Conservation (phyloP, 2,888 invertebrate genomes). For the Tetragnatha montana region DNA sequence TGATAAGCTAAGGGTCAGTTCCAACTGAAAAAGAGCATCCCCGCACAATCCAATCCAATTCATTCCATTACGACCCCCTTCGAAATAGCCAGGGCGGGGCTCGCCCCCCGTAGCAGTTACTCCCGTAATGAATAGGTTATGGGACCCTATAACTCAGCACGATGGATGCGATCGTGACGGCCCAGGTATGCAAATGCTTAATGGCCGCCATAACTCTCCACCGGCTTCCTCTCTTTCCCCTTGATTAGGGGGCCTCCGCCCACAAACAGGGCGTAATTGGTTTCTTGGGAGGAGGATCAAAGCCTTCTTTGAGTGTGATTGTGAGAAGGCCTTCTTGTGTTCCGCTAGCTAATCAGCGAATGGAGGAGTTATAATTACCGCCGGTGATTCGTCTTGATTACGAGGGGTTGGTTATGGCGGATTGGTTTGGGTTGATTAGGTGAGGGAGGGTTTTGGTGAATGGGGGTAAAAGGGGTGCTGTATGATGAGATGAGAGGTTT, state of each 20-base stretch:
- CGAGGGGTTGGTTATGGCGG: background rate
- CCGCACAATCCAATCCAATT: too few species aligned
- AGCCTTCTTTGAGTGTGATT: slow-evolving; percentile 27
- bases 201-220: slow-evolving; percentile 63
- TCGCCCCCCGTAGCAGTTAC: slow-evolving; percentile 1
- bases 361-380: background rate
- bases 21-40: too few species aligned
- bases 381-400: background rate
- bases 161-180: slow-evolving; percentile 56
- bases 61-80: slow-evolving; percentile 8
- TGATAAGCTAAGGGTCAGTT: too few species aligned
- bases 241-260: slow-evolving; percentile 59
- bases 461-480: too few species aligned
- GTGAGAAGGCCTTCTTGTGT: background rate
- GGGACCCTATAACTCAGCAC: slow-evolving; percentile 59
- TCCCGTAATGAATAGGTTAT: slow-evolving; percentile 66
- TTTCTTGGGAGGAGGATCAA: slow-evolving; percentile 59
- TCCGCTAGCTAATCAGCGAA: background rate
- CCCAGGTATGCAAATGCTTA: slow-evolving; percentile 66
- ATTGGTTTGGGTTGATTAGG: too few species aligned
- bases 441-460: too few species aligned
- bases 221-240: slow-evolving; percentile 35
- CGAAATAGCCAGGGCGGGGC: slow-evolving; percentile 47
- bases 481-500: too few species aligned
- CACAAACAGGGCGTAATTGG: slow-evolving; percentile 66